A percentile compares a stretch with the other conserved stretches of the same genome.
These are phyloP conservation scores for Acrossocheilus wenchowensis DNA, from an alignment of 2,797 vertebrate species.

Conservation along the genomic window DNA sequence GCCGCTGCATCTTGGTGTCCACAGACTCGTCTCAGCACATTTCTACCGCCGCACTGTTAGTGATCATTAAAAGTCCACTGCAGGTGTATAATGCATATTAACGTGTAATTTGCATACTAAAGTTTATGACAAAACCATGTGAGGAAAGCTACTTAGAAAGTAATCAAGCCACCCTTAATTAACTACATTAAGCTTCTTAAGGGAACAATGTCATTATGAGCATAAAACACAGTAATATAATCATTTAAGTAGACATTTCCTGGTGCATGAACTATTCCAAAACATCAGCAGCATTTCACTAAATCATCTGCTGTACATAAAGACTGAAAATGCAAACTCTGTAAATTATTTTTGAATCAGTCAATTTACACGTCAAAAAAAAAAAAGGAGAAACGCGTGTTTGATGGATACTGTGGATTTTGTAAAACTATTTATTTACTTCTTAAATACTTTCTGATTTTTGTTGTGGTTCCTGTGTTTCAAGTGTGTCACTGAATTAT, in stretches of 20 bases:
- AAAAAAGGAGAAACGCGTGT: no score
- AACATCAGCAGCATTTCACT: not conserved
- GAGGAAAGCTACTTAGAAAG: conserved; percentile 4
- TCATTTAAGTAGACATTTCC: not conserved
- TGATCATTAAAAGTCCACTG: conserved; percentile 31
- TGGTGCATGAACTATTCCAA: not conserved
- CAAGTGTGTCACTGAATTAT: no score
- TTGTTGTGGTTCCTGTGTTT: no score
- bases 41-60: conserved; percentile 24
- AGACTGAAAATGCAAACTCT: not conserved
- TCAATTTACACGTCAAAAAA: not conserved
- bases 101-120: conserved; percentile 59
- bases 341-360: not conserved
- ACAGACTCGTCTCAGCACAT: not conserved
- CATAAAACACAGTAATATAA: not conserved
- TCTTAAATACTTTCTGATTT: no score
- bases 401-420: no score
- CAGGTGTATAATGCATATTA: conserved; percentile 44
- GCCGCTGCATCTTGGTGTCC: not conserved
- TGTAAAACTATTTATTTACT: no score
- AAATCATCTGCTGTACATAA: not conserved
- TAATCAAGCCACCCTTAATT: not conserved
- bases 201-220: not conserved
- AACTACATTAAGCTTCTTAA: not conserved
- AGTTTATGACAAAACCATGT: conserved; percentile 35